Evolutionary conservation across 53 echinoderm and acorn worm genomes (phyloP).

Genomic region (Crossaster papposus): DNA sequence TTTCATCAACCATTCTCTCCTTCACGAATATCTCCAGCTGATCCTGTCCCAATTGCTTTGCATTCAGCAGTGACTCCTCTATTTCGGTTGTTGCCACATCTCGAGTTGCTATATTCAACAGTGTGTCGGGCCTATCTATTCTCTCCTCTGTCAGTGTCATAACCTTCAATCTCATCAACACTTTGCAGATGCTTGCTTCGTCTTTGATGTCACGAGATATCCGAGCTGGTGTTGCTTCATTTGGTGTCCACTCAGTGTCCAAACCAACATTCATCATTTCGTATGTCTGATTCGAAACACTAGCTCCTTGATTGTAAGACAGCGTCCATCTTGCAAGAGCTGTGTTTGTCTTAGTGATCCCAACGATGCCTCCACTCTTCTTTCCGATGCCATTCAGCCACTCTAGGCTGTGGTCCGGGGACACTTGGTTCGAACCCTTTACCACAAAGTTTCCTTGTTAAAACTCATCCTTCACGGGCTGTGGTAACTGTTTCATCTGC

Average conservation of each 20-base stretch:
- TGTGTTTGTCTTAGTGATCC: conserved; percentile 63
- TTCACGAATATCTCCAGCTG: conserved; percentile 36
- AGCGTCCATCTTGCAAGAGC: conserved; percentile 67
- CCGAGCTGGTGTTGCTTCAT: conserved; percentile 14
- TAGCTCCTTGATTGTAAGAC: conserved; percentile 62
- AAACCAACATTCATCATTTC: background rate
- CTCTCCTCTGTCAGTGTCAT: too few species aligned
- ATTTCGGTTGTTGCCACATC: conserved; percentile 44
- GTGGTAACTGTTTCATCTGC: conserved; percentile 66
- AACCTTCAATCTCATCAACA: background rate
- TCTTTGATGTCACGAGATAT: conserved; percentile 16
- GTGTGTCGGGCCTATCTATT: too few species aligned
- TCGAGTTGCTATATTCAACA: conserved; percentile 47
- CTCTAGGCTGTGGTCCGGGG: conserved; percentile 64
- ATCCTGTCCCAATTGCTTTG: conserved; percentile 13
- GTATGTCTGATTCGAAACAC: too few species aligned
- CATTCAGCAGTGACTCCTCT: conserved; percentile 47
- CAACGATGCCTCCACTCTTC: conserved; percentile 66
- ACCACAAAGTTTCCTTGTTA: conserved; percentile 66
- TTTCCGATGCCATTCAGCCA: conserved; percentile 63
- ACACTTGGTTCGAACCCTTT: conserved; percentile 64
- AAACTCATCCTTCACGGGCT: conserved; percentile 24
- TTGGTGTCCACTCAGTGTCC: background rate
- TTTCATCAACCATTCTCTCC: background rate
- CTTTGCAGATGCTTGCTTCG: conserved; percentile 13